These are phyloP conservation scores for Petrocephalus zakoni DNA, from an alignment of 2,113 vertebrate genomes.

Conservation along the genomic window DNA sequence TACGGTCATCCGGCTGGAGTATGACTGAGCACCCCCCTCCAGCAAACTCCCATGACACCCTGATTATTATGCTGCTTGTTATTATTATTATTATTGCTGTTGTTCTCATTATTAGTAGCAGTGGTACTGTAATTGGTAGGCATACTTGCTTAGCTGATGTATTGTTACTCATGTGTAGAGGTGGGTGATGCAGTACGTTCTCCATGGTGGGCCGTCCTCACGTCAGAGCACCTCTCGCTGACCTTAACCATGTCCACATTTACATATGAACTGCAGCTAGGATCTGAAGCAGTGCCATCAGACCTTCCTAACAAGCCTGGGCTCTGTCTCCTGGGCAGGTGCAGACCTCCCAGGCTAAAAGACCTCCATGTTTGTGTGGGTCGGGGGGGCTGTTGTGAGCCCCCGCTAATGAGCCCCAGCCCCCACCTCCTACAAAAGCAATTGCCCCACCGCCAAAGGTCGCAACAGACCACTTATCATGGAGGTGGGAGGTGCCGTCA, in stretches of 20 bases:
- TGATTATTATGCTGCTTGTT: background rate
- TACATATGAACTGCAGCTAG: background rate
- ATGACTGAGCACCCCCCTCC: background rate
- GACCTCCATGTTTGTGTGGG: background rate
- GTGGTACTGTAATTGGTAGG: background rate
- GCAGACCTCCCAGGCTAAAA: background rate
- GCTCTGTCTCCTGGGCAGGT: background rate
- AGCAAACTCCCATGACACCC: conserved; percentile 7
- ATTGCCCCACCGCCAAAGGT: conserved; percentile 9
- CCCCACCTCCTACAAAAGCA: conserved; percentile 1
- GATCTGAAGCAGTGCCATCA: background rate
- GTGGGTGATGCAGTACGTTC: background rate
- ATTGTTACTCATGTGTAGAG: background rate
- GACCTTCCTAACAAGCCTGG: background rate
- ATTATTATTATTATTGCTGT: background rate
- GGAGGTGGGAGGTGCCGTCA: conserved; percentile 10
- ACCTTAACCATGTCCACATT: background rate
- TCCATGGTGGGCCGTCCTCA: background rate
- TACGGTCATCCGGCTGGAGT: background rate
- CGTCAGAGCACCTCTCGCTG: background rate
- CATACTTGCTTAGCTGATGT: background rate
- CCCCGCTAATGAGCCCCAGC: background rate
- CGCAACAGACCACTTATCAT: conserved; percentile 17
- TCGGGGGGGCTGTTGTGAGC: background rate
- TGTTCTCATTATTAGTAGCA: background rate